These are phyloP conservation scores for Steinernema hermaphroditum DNA, from an alignment of 2,888 invertebrate genomes.

Conservation along the genomic window DNA sequence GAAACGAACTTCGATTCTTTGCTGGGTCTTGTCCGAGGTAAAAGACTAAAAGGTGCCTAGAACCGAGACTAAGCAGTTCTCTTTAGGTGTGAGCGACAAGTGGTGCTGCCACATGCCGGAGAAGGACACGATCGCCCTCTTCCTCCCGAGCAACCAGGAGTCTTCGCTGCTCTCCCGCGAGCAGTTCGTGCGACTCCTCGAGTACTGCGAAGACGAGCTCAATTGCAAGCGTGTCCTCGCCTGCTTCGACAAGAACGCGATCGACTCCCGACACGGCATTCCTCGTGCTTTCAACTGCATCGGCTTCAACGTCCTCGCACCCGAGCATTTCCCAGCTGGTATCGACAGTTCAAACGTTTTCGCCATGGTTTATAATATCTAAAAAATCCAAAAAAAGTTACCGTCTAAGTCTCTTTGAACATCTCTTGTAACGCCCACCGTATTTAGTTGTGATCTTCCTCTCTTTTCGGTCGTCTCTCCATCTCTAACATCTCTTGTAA, in stretches of 20 bases:
- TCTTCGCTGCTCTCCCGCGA: conserved; percentile 43
- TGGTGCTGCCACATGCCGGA: conserved; percentile 50
- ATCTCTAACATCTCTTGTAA: no score
- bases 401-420: no score
- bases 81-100: conserved; percentile 50
- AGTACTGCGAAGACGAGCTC: conserved; percentile 48
- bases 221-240: conserved; percentile 45
- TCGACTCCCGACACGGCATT: conserved; percentile 48
- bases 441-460: conserved; percentile 11
- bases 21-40: conserved; percentile 38
- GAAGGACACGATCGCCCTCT: conserved; percentile 45
- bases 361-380: conserved; percentile 48
- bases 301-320: conserved; percentile 46
- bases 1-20: conserved; percentile 32
- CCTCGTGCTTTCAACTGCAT: conserved; percentile 50
- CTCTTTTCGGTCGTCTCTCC: not conserved
- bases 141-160: conserved; percentile 43
- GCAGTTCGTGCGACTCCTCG: conserved; percentile 45
- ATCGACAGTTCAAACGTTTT: conserved; percentile 42
- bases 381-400: conserved; percentile 27
- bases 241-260: conserved; percentile 48
- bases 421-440: not conserved
- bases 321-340: conserved; percentile 42
- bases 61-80: not conserved
- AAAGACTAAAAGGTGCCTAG: conserved; percentile 18